phyloP scores from a whole-genome alignment of 2,797 vertebrate species.

The Chromis chromis region DNA sequence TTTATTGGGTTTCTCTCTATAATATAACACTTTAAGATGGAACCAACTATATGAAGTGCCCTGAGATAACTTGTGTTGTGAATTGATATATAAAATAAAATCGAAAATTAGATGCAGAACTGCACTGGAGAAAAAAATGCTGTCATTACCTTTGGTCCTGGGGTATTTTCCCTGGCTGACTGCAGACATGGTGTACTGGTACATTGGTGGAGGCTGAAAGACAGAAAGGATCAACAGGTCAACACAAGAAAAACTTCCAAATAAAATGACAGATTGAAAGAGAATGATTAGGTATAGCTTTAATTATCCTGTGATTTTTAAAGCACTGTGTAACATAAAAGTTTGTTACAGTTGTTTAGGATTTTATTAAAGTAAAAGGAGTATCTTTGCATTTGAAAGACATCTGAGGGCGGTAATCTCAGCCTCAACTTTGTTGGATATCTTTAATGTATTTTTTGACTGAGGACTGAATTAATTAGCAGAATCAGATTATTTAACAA shows the following conservation, averaged over 20 bases:
- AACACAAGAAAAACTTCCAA: background rate
- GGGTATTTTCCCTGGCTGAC: conserved; percentile 92
- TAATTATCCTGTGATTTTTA: too few species aligned
- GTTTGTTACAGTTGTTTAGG: background rate
- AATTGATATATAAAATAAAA: too few species aligned
- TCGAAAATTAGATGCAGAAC: background rate
- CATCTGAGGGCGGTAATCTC: too few species aligned
- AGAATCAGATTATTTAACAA: background rate
- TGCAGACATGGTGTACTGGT: conserved; percentile 90
- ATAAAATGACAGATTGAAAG: background rate
- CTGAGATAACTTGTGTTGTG: too few species aligned
- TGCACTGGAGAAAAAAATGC: background rate
- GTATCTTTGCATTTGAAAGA: background rate
- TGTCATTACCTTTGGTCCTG: conserved; percentile 87
- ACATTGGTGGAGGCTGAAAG: conserved; percentile 89
- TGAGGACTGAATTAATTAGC: background rate
- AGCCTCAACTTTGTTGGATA: too few species aligned
- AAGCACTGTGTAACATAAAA: too few species aligned
- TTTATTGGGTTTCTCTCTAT: too few species aligned
- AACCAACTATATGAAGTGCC: too few species aligned
- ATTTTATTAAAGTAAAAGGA: background rate
- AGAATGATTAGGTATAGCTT: background rate
- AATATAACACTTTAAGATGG: too few species aligned
- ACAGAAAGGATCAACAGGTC: conserved; percentile 16
- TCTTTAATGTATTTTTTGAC: too few species aligned